Evolutionary conservation across 2,113 vertebrate genomes (phyloP), one percentile per base, ranked within the genome.

Genomic region (Junco hyemalis): DNA sequence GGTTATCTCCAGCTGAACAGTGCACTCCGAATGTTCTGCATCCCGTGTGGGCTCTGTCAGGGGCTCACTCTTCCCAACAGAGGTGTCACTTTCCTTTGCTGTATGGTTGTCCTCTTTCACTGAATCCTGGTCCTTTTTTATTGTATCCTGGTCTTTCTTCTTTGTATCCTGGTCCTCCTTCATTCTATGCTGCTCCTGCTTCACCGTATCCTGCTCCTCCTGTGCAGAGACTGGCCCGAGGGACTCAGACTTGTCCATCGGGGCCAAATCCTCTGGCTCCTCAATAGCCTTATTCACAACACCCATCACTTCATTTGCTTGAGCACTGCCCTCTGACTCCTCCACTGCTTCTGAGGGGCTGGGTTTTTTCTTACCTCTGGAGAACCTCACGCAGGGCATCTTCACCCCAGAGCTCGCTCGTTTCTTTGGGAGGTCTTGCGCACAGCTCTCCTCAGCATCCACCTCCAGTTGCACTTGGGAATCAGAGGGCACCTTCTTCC

Each of bases 321-420:
- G 90, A 57, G 74, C n/a, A 4, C 87, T 95, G 69, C 48, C 90
- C 57, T 96, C 96, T 1, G 68, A 90, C 29, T 98, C 97, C 83
- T 98, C 97, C 50, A 64, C 89, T 29, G 85, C 94, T 89, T 97
- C 91, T 6, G 94, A 94, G 36, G 51, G 89, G 44, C 86, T 89
- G 56, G 69, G 22, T 61, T 93, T 97, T 86, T 97, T 97, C 91
- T 86, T 94, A 57, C 94, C 60, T 84, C 97, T 97, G 60, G 97
- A 97, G 92, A 98, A 97, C 40, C 88, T 94, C 42, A 98, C 65
- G 16, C 98, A 98, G 63, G 98, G 96, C 68, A 98, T 95, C 95
- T 95, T 97, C 50, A 98, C 66, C 42, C 96, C 95, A 5, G 98
- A 94, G 66, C 96, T 96, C 2, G 3, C 74, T 60, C 78, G 96